Evolutionary conservation across 2,113 vertebrate genomes (phyloP), one percentile per base, ranked within the genome.

Genomic region (Myiopsitta monachus): DNA sequence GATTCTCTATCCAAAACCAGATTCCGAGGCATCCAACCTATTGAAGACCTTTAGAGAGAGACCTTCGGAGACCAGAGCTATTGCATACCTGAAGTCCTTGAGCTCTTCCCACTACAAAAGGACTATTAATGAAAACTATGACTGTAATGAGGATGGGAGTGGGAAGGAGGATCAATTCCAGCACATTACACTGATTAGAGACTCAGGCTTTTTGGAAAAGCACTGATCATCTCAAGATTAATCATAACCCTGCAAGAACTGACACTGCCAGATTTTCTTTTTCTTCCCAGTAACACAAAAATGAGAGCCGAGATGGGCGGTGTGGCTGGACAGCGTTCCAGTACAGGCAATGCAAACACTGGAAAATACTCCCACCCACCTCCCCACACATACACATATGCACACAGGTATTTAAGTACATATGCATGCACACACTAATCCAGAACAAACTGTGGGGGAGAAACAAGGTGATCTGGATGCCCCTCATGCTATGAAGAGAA

Each of bases 281-380:
- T 83, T 70, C 77, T 84, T 75, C 75, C 54, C 44, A 80, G 78
- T 51, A 92, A 92, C 63, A 76, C 52, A 38, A 69, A 87, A 91
- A 76, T 30, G 30, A 84, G 31, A 77, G 52, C 15, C 80, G 68
- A 90, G 63, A 36, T 18, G 33, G 21, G 55, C 0, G 0, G 26
- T 36, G 18, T 24, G 31, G 36, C 10, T 36, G 46, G n/a, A 63
- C 22, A 63, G 51, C 4, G 33, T 33, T 94, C 43, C 81, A 62
- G 47, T 1, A 18, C 0, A 0, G 57, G 30, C 57, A 90, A 23
- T 0, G 3, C 33, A 47, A 73, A 63, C 46, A 55, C 10, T 55
- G 57, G 47, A 72, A 61, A 83, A 81, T 19, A 62, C 64, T 57
- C 41, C 64, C 33, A 75, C 24, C 51, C 39, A 49, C 18, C 46